These are phyloP conservation scores for Sebastes matsubarae DNA, from an alignment of 2,797 vertebrate genomes.

Conservation along the genomic window DNA sequence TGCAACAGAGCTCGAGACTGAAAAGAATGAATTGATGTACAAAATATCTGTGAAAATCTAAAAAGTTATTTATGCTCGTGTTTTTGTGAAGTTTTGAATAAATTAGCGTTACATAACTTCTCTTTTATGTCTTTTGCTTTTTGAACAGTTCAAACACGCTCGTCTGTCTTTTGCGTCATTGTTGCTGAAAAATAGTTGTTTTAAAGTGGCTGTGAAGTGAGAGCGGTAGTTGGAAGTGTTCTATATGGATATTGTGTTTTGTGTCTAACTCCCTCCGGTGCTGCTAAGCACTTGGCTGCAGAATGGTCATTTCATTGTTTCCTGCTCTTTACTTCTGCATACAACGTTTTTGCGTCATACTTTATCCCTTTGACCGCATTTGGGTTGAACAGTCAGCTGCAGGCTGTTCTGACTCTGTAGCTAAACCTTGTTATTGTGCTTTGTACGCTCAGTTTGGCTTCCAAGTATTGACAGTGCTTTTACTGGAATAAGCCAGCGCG, in stretches of 20 bases:
- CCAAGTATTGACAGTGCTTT: background rate
- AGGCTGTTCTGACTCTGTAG: slow-evolving; percentile 18
- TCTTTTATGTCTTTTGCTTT: slow-evolving; percentile 5
- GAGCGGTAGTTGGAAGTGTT: slow-evolving; percentile 7
- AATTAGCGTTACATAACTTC: background rate
- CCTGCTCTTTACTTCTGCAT: slow-evolving; percentile 19
- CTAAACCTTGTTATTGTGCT: slow-evolving; percentile 5
- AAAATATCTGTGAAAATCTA: background rate
- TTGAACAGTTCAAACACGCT: slow-evolving; percentile 3
- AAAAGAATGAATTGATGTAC: background rate
- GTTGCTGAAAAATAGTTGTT: background rate
- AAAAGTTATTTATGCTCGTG: background rate
- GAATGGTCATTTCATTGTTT: slow-evolving; percentile 39
- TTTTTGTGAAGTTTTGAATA: slow-evolving; percentile 3
- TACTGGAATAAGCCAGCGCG: background rate
- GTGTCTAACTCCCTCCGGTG: slow-evolving; percentile 32
- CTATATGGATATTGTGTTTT: slow-evolving; percentile 27
- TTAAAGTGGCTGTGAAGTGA: slow-evolving; percentile 19
- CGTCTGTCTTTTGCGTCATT: background rate
- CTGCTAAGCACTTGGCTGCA: slow-evolving; percentile 36
- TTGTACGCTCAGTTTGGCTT: background rate
- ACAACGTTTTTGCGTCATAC: slow-evolving; percentile 22
- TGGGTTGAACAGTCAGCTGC: slow-evolving; percentile 27
- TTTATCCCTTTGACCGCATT: slow-evolving; percentile 28
- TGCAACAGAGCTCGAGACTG: background rate